phyloP scores from a whole-genome alignment of 2,888 invertebrate species.

The Apamea monoglypha region DNA sequence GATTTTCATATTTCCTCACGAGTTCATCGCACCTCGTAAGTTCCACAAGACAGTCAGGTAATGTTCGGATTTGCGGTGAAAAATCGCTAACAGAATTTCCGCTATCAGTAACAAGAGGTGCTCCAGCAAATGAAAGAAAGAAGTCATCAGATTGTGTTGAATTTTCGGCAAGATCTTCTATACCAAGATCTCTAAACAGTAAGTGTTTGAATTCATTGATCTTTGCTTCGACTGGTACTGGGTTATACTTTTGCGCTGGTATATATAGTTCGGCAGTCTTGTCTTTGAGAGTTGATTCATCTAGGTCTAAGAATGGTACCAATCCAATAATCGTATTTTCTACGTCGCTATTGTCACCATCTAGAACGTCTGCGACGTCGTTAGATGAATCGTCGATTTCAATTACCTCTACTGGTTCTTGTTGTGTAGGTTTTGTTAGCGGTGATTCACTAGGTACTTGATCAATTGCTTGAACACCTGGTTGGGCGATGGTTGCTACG shows the following conservation, averaged over 20 bases:
- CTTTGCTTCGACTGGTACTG: constrained; percentile 51
- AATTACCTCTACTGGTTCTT: constrained; percentile 69
- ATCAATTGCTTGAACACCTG: neutral
- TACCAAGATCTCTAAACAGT: constrained; percentile 74
- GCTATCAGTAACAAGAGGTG: constrained; percentile 15
- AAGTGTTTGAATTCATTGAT: constrained; percentile 72
- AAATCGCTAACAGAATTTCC: constrained; percentile 7
- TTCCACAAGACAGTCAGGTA: constrained; percentile 71
- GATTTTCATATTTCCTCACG: constrained; percentile 69
- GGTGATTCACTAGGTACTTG: neutral
- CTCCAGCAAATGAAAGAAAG: constrained; percentile 3
- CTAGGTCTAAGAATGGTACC: constrained; percentile 14
- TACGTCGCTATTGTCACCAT: constrained; percentile 4
- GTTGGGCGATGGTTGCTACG: neutral
- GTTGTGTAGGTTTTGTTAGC: neutral
- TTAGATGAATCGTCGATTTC: constrained; percentile 81
- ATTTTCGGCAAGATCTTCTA: constrained; percentile 42
- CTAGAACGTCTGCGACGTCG: constrained; percentile 65
- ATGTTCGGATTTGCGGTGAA: constrained; percentile 9
- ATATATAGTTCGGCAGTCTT: neutral
- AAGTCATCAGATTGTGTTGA: constrained; percentile 28
- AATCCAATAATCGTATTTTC: constrained; percentile 30
- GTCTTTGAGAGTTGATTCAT: neutral
- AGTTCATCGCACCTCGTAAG: constrained; percentile 76
- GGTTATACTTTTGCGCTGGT: neutral